Evolutionary conservation across 2,113 vertebrate genomes (phyloP).

Genomic region (Nicator chloris): DNA sequence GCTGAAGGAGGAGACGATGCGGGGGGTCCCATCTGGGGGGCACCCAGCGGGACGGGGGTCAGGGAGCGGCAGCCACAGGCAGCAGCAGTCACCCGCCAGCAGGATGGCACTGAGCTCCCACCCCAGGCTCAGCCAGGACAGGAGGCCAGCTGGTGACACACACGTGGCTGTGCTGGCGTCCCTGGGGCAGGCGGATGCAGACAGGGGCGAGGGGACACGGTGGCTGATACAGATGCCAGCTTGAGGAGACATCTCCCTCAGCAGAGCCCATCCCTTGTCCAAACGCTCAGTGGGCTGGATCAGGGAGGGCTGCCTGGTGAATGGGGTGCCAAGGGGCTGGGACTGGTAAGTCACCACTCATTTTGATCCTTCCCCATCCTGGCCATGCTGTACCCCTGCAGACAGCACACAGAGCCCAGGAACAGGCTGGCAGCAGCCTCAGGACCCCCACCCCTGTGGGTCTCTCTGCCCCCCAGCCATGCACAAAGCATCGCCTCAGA

Average conservation of each 20-base stretch:
- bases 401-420: too few species aligned
- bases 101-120: neutral
- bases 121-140: neutral
- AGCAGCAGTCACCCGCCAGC: neutral
- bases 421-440: neutral
- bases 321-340: too few species aligned
- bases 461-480: neutral
- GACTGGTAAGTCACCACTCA: neutral
- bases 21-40: constrained; percentile 89
- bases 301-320: neutral
- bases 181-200: neutral
- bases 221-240: accelerated
- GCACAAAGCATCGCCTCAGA: neutral
- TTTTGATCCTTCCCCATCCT: accelerated
- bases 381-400: accelerated
- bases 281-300: accelerated
- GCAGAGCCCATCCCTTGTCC: neutral
- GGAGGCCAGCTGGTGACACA: neutral
- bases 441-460: accelerated
- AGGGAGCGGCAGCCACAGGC: neutral
- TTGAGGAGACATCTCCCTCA: neutral
- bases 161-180: accelerated
- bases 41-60: constrained; percentile 1
- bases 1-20: constrained; percentile 96
- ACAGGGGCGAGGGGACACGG: accelerated